Conservation (phyloP, 2,797 vertebrate species). For the Atherinosoma microstoma region DNA sequence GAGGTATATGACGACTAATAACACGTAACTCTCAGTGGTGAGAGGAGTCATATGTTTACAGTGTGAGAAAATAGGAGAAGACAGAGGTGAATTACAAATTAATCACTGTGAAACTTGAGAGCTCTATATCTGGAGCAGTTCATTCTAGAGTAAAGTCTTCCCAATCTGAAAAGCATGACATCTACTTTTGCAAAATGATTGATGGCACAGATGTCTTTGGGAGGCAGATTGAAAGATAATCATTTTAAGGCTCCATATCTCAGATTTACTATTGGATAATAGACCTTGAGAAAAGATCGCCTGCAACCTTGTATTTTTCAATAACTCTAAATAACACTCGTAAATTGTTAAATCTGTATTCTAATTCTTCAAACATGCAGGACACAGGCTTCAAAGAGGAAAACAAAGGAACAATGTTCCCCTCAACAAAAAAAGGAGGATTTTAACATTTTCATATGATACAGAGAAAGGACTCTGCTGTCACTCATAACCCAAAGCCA, state of each 20-base stretch:
- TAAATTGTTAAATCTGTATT: slow-evolving; percentile 28
- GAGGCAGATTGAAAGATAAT: slow-evolving; percentile 53
- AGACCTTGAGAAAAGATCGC: slow-evolving; percentile 34
- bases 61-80: slow-evolving; percentile 44
- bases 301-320: slow-evolving; percentile 31
- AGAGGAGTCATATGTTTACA: slow-evolving; percentile 59
- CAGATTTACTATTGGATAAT: slow-evolving; percentile 40
- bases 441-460: background rate
- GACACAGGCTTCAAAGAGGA: background rate
- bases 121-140: slow-evolving; percentile 29
- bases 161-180: slow-evolving; percentile 35
- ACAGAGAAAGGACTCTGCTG: slow-evolving; percentile 5
- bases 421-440: background rate
- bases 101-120: slow-evolving; percentile 38
- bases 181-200: slow-evolving; percentile 40
- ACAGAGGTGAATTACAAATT: slow-evolving; percentile 51
- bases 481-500: slow-evolving; percentile 51
- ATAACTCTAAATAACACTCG: slow-evolving; percentile 34
- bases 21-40: slow-evolving; percentile 64
- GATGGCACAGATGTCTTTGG: slow-evolving; percentile 45
- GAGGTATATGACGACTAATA: slow-evolving; percentile 71
- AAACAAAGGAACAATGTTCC: background rate
- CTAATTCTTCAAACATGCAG: slow-evolving; percentile 24
- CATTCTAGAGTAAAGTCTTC: slow-evolving; percentile 13
- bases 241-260: slow-evolving; percentile 38